Conservation (phyloP, 2,113 vertebrate genomes). For the Genyomyrus donnyi region DNA sequence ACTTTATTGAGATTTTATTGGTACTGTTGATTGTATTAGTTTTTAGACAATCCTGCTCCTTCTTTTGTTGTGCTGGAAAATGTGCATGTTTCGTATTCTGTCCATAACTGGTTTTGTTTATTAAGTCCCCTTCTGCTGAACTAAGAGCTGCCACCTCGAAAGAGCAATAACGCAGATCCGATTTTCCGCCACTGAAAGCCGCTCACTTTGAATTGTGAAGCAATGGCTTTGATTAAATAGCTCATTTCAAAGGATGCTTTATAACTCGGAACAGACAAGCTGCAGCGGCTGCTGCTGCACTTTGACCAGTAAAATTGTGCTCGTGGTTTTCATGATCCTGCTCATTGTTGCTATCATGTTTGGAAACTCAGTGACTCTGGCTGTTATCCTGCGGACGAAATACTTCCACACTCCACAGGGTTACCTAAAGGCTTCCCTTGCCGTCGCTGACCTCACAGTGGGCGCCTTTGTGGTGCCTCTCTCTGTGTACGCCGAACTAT, state of each 20-base stretch:
- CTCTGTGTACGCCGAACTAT: conserved; percentile 61
- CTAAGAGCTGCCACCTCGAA: background rate
- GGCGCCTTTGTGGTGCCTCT: conserved; percentile 64
- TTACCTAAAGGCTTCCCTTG: conserved; percentile 66
- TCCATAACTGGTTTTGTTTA: background rate
- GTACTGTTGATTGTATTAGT: background rate
- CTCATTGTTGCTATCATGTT: conserved; percentile 57
- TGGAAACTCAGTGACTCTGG: conserved; percentile 62
- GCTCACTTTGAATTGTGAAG: background rate
- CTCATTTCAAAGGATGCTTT: conserved; percentile 38
- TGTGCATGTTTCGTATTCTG: background rate
- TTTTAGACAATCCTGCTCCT: background rate
- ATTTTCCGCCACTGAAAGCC: background rate
- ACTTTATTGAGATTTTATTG: background rate
- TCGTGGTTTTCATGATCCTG: conserved; percentile 60
- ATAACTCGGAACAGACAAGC: conserved; percentile 32
- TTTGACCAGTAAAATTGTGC: conserved; percentile 49
- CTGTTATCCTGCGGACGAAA: conserved; percentile 58
- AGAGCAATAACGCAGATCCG: no score
- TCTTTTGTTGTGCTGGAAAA: background rate
- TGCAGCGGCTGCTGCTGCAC: conserved; percentile 65
- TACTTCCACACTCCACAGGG: conserved; percentile 64
- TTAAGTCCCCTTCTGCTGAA: background rate
- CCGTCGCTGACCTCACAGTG: conserved; percentile 62
- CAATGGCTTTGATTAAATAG: background rate